phyloP scores from a whole-genome alignment of 1,140 invertebrate genomes.

The Drosophila novamexicana region DNA sequence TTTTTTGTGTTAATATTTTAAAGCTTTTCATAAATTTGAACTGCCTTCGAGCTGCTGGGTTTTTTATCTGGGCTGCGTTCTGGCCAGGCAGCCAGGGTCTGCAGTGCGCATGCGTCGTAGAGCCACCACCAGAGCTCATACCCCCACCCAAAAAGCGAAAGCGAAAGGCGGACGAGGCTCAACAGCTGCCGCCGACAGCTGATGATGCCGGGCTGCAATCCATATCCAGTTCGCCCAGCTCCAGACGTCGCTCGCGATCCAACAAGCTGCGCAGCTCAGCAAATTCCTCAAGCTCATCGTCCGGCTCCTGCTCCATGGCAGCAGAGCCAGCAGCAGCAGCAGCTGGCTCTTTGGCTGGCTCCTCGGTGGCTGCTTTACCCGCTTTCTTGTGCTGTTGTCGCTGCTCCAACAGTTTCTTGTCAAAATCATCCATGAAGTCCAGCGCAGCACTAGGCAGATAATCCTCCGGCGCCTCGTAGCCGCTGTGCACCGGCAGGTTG shows the following conservation, averaged over 20 bases:
- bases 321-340: not conserved
- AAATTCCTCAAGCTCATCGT: constrained; percentile 53
- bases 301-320: constrained; percentile 36
- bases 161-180: not conserved
- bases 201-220: constrained; percentile 42
- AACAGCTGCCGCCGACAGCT: constrained; percentile 52
- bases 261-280: constrained; percentile 45
- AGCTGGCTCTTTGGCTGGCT: not conserved
- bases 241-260: constrained; percentile 63
- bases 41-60: constrained; percentile 10
- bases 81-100: constrained; percentile 48
- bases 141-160: constrained; percentile 14
- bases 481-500: constrained; percentile 83
- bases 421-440: constrained; percentile 85
- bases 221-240: constrained; percentile 73
- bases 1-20: constrained; percentile 7
- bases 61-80: constrained; percentile 41
- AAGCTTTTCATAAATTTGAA: constrained; percentile 43
- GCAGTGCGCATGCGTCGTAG: constrained; percentile 56
- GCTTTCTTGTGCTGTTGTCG: constrained; percentile 16
- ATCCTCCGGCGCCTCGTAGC: constrained; percentile 84
- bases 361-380: not conserved
- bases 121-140: constrained; percentile 51
- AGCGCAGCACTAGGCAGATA: constrained; percentile 85
- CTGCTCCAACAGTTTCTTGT: constrained; percentile 58